These are phyloP conservation scores for Lagenorhynchus albirostris DNA, from an alignment of 2,113 vertebrate species.

Conservation along the genomic window DNA sequence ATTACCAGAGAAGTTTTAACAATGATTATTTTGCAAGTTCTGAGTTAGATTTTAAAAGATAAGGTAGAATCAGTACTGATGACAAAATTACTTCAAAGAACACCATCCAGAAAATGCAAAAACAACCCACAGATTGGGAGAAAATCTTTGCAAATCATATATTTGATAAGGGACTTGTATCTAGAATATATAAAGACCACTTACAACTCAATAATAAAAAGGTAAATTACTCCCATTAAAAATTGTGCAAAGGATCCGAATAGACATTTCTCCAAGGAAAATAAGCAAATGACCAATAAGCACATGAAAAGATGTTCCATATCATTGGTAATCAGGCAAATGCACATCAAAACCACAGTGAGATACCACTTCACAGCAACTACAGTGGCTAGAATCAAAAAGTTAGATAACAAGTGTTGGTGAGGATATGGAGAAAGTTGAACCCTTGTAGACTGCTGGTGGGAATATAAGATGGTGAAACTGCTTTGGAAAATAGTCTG, in stretches of 20 bases:
- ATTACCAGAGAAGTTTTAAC: neutral
- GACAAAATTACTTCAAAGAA: neutral
- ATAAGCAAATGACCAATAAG: neutral
- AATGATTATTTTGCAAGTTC: neutral
- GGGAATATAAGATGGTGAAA: neutral
- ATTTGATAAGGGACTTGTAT: neutral
- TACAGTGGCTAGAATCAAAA: neutral
- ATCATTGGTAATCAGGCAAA: neutral
- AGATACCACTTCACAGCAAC: neutral
- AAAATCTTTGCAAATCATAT: neutral
- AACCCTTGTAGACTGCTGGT: neutral
- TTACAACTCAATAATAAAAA: neutral
- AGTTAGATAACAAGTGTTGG: neutral
- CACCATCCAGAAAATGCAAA: neutral
- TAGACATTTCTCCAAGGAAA: neutral
- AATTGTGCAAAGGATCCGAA: neutral
- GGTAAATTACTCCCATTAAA: neutral
- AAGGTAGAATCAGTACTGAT: neutral
- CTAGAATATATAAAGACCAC: neutral
- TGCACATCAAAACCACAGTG: neutral
- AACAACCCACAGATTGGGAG: neutral
- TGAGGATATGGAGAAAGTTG: neutral
- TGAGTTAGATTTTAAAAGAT: neutral
- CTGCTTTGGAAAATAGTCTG: neutral
- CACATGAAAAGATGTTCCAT: neutral